These are phyloP conservation scores for Oreortyx pictus DNA, from an alignment of 2,797 vertebrate genomes.

Conservation along the genomic window DNA sequence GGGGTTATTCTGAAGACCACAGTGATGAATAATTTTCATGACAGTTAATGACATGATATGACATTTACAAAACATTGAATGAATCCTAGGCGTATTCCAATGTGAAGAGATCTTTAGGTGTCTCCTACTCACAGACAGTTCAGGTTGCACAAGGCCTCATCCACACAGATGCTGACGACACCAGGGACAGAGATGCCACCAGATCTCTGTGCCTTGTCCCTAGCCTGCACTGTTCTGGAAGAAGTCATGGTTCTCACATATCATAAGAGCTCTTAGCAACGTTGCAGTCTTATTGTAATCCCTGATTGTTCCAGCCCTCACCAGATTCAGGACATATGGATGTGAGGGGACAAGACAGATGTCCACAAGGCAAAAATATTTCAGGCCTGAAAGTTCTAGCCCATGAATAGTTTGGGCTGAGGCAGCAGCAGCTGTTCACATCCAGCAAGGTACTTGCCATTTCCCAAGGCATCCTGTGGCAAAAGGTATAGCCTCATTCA, in stretches of 20 bases:
- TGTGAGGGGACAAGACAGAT: background rate
- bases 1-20: background rate
- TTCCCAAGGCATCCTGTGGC: background rate
- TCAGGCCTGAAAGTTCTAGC: background rate
- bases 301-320: background rate
- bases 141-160: background rate
- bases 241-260: background rate
- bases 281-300: background rate
- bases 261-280: background rate
- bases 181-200: background rate
- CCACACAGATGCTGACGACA: background rate
- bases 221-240: background rate
- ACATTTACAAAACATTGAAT: background rate
- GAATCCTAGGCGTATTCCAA: background rate
- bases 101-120: background rate
- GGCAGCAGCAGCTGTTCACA: background rate
- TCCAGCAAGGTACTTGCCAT: background rate
- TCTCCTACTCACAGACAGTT: background rate
- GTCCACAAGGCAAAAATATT: background rate
- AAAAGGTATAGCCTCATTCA: background rate
- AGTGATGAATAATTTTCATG: background rate
- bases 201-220: background rate
- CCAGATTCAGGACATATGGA: accelerated
- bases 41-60: background rate
- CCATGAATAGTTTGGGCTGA: background rate